These are phyloP conservation scores for Anoplopoma fimbria DNA, from an alignment of 2,113 vertebrate genomes.

Conservation along the genomic window DNA sequence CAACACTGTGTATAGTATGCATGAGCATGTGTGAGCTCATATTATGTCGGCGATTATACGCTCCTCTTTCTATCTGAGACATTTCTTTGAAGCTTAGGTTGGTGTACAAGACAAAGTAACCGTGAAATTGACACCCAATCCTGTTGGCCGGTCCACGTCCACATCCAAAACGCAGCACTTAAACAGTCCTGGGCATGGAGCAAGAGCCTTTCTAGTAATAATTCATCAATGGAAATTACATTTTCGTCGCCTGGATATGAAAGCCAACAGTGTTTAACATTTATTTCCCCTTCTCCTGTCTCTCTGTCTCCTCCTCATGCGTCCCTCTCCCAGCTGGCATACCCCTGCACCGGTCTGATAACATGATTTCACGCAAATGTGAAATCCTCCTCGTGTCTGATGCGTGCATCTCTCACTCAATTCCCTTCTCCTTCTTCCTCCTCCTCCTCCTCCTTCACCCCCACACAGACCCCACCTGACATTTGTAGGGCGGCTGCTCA, in stretches of 20 bases:
- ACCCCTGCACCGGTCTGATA: constrained; percentile 72
- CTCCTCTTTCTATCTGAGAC: constrained; percentile 62
- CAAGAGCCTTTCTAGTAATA: constrained; percentile 23
- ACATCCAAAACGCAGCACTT: constrained; percentile 48
- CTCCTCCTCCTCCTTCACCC: constrained; percentile 16
- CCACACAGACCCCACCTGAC: constrained; percentile 52
- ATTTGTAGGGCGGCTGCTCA: constrained; percentile 67
- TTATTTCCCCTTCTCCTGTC: constrained; percentile 19
- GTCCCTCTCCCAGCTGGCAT: constrained; percentile 51
- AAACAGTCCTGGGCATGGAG: constrained; percentile 12
- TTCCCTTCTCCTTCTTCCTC: constrained; percentile 11
- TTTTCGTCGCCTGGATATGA: constrained; percentile 31
- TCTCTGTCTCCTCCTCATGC: constrained; percentile 36
- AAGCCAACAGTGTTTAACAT: constrained; percentile 37
- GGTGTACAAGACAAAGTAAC: constrained; percentile 71
- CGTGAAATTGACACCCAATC: constrained; percentile 73
- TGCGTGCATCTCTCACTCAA: constrained; percentile 56
- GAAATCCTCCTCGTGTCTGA: constrained; percentile 73
- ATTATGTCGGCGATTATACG: constrained; percentile 72
- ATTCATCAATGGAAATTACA: constrained; percentile 49
- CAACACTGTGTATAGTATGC: constrained; percentile 51
- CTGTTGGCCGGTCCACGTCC: constrained; percentile 37
- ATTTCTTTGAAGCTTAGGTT: constrained; percentile 78
- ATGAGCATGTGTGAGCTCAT: constrained; percentile 65
- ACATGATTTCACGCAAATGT: constrained; percentile 75